Conservation (phyloP, 2,797 vertebrate species). For the Triplophysa yarkandensis region DNA sequence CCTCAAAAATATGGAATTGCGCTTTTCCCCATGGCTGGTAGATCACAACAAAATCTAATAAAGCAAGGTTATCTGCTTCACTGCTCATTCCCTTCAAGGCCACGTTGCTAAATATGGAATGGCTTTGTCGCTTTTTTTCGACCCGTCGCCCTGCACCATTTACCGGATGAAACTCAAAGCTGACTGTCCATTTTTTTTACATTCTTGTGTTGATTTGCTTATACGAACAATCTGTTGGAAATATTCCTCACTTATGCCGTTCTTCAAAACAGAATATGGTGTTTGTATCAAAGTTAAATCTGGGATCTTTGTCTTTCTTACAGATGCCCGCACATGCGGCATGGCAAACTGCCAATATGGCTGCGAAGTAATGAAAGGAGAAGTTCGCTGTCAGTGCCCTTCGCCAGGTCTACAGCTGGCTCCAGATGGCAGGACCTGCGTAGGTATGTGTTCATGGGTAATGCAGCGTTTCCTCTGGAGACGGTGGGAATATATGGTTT, state of each 20-base stretch:
- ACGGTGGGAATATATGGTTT: neutral
- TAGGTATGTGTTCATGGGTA: conserved; percentile 80
- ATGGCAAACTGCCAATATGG: conserved; percentile 99
- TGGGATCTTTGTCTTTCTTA: conserved; percentile 41
- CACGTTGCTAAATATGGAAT: conserved; percentile 46
- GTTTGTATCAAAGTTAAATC: conserved; percentile 1
- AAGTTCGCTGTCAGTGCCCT: conserved; percentile 92
- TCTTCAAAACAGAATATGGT: neutral
- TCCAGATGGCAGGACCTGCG: conserved; percentile 90
- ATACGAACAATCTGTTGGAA: neutral
- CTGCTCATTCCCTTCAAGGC: conserved; percentile 61
- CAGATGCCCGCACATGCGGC: conserved; percentile 87
- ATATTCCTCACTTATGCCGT: neutral
- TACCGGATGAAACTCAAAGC: neutral
- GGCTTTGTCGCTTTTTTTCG: neutral
- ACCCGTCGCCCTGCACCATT: conserved; percentile 13
- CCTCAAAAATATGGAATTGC: conserved; percentile 13
- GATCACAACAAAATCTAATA: conserved; percentile 66
- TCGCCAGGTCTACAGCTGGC: conserved; percentile 93
- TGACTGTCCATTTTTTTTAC: neutral
- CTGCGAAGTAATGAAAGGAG: conserved; percentile 92
- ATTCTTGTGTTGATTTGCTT: neutral
- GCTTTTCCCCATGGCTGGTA: conserved; percentile 52
- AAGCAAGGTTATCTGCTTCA: conserved; percentile 63
- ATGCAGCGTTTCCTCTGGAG: conserved; percentile 2